Base-by-base conservation (phyloP, 92 coral and sea anemone genomes). In the Epizoanthus scotinus region DNA sequence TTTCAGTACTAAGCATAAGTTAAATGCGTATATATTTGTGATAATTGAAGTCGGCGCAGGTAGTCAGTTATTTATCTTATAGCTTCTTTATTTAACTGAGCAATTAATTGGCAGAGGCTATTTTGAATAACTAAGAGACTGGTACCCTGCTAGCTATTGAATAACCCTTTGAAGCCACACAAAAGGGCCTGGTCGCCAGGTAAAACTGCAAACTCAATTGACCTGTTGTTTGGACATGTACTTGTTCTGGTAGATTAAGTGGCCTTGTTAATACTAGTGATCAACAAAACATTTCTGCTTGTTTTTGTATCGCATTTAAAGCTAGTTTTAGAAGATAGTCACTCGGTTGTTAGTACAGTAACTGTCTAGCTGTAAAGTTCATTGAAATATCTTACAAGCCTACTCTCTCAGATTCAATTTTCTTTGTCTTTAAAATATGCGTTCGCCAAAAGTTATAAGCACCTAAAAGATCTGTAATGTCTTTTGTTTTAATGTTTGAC, bases 221-320 rank as follows among this genome's bases (percentile, higher is more conserved):
- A 75, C 81, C 81, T 75, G 81, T 24, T 75, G 81, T 75, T 75
- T 75, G 21, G 56, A 59, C 81, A 54, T 73, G 79, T 73, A 73
- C 79, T 75, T 20, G 58, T 12, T 38, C 81, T 67, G 38, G 81
- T 38, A n/a, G 55, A 59, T 21, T 0, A n/a, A 34, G 38, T 58
- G 22, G 15, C 40, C 36, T 20, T 0, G 13, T 2, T 13, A 40
- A 31, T 34, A 38, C 28, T 75, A 27, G 38, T 13, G 50, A 2
- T 58, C 21, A 56, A 20, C 57, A 10, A 34, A 3, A 13, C 44
- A 42, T 20, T 40, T 17, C 10, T 6, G 50, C 58, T 9, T 8
- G n/a, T 56, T 70, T 44, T 36, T 40, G 57, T 49, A 70, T 40
- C 27, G 24, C 59, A 70, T 20, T 44, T 13, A 7, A 70, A 25